phyloP scores from a whole-genome alignment of 2,113 vertebrate species.

The Ailuropoda melanoleuca region DNA sequence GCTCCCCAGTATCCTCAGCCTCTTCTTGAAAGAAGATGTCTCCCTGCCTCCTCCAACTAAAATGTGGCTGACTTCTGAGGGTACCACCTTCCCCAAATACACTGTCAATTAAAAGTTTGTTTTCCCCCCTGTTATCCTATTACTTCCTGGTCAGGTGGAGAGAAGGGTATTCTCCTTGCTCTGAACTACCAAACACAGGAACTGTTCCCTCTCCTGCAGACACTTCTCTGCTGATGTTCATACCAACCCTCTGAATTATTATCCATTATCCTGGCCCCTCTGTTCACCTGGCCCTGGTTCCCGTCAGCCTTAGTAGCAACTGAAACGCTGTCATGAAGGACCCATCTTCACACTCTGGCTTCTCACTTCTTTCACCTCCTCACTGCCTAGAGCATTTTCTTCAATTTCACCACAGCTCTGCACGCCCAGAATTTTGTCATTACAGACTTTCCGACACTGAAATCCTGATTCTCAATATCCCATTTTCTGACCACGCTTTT shows the following conservation, averaged over 20 bases:
- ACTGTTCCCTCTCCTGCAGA: neutral
- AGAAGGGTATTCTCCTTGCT: neutral
- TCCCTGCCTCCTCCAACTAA: neutral
- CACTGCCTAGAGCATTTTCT: neutral
- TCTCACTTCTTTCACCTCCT: neutral
- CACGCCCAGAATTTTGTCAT: neutral
- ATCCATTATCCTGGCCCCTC: neutral
- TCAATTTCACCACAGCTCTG: neutral
- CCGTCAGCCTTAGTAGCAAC: neutral
- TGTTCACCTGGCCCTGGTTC: neutral
- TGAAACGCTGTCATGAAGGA: fast-evolving
- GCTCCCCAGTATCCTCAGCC: neutral
- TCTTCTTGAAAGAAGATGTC: neutral
- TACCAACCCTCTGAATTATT: no score
- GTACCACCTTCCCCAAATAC: no score
- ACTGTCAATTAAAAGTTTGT: neutral
- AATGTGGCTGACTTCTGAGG: neutral
- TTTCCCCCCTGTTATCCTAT: neutral
- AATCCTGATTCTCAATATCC: neutral
- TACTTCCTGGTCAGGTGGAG: neutral
- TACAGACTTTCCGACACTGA: neutral
- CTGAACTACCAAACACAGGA: neutral
- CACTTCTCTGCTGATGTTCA: no score
- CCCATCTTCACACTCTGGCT: neutral
- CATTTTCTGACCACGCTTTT: neutral